Base-by-base conservation (phyloP, 2,888 invertebrate genomes). In the Dryomyza anilis region DNA sequence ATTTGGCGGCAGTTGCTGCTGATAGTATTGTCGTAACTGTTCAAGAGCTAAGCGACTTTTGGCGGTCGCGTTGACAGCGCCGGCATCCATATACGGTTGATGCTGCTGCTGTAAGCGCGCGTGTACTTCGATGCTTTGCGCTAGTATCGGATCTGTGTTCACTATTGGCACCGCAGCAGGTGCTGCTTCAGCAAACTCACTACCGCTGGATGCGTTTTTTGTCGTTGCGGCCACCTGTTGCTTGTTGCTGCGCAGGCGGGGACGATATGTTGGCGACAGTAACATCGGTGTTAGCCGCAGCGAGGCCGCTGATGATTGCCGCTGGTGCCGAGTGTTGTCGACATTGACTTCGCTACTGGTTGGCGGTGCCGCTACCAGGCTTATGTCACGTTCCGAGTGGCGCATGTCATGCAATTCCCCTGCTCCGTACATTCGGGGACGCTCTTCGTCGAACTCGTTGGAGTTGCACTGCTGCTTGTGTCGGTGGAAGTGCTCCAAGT, bases 11-110 rank as follows among this genome's bases (percentile, higher is more conserved):
- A 74, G 73, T 33, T 78, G 74, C 21, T 76, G 77, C 69, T 82
- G 80, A 74, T 81, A 81, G 74, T 79, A 79, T 76, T 81, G 81
- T 66, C 79, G 81, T 68, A 81, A 70, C 72, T 79, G 80, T 69
- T 82, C 81, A 70, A 81, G 67, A 72, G 78, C 74, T 67, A 76
- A 77, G 61, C 77, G 76, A 73, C 78, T 79, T 63, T 75, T 77
- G 57, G 73, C 68, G 65, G 72, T 71, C 39, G 69, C 70, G 14
- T 63, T 65, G 2, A 67, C 69, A 25, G 67, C 64, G 39, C 64
- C 62, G 7, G 61, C 53, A 23, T 68, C 71, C 19, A 67, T 50
- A 3, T 39, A 63, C 23, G 53, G 58, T 39, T 30, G 50, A n/a
- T 53, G 43, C 6, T 66, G 64, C 10, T 45, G 16, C 33, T 52